These are phyloP conservation scores for Scaptomyza montana DNA, from an alignment of 1,140 invertebrate species.

Conservation along the genomic window DNA sequence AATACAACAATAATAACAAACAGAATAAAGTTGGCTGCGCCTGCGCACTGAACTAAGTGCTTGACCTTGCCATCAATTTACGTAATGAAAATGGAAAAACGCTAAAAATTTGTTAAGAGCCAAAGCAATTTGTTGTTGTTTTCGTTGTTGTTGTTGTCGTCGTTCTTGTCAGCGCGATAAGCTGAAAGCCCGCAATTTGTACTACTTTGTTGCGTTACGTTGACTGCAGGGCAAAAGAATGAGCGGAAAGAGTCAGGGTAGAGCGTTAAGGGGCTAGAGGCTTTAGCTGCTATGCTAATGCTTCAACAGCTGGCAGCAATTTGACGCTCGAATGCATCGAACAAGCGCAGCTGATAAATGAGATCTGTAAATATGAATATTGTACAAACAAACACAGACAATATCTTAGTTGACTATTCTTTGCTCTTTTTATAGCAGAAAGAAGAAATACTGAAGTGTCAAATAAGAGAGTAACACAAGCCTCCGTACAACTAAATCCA, in stretches of 20 bases:
- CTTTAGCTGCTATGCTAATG: neutral
- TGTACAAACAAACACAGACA: neutral
- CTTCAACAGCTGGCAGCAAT: slow-evolving; percentile 55
- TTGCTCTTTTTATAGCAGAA: neutral
- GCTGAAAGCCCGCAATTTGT: slow-evolving; percentile 65
- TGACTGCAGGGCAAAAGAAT: neutral
- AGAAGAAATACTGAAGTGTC: too few relatives aligned
- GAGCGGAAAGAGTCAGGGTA: neutral
- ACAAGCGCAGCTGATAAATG: slow-evolving; percentile 37
- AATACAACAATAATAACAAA: slow-evolving; percentile 2
- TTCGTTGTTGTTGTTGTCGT: slow-evolving; percentile 16
- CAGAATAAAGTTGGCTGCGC: slow-evolving; percentile 47
- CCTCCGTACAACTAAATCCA: too few relatives aligned
- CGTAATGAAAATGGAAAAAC: slow-evolving; percentile 59
- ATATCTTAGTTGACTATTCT: neutral
- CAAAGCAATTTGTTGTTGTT: slow-evolving; percentile 34
- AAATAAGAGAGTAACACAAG: too few relatives aligned
- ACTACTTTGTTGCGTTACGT: slow-evolving; percentile 65
- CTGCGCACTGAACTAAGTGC: slow-evolving; percentile 61
- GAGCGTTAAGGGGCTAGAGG: neutral
- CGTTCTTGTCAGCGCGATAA: slow-evolving; percentile 51
- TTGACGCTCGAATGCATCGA: slow-evolving; percentile 64
- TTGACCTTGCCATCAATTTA: slow-evolving; percentile 80
- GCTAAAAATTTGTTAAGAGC: slow-evolving; percentile 49
- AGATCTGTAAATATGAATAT: neutral